Base-by-base conservation (phyloP, 1,140 invertebrate species). In the Trichonephila clavipes region DNA sequence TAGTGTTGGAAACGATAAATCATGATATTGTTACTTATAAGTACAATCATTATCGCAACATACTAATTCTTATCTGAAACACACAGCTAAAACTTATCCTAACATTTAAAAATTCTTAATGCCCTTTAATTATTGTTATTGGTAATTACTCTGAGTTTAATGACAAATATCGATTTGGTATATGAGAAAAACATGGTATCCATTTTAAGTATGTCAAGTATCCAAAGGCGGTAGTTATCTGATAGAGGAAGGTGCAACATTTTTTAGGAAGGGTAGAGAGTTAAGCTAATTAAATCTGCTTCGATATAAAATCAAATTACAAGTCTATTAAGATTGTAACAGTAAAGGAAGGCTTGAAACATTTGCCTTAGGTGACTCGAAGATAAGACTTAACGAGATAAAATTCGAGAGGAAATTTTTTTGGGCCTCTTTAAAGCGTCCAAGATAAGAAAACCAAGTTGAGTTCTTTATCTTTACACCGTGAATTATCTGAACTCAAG, bases 361-460 rank as follows among this genome's bases (percentile, higher is more conserved):
- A 85, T n/a, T 61, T 34, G 51, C 83, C 58, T 85, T 59, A 24
- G 28, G 40, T 81, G 34, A 18, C n/a, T 59, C 28, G 21, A 58
- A 85, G 83, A 85, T 85, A 85, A 85, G 83, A 24, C 51, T 61
- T 59, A 58, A 85, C 51, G 44, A 85, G 83, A 85, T 85, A 85
- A 59, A 59, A 85, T 85, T 61, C 51, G 24, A 34, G 14, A 77
- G 28, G 28, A 34, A 40, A 40, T 77, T 77, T 77, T 59, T 16
- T 18, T 28, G 0, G 28, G 28, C 21, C 12, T 2, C 12, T 59
- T 85, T 85, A 59, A n/a, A 24, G 21, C 24, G 21, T 61, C 2
- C 18, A 58, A 85, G 83, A 85, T 85, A 59, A 85, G 83, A 77
- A 77, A 77, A 40, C 72, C 34, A 19, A 77, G 34, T 14, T 34